Conservation (phyloP, 1,140 invertebrate genomes). For the Ips nitidus region DNA sequence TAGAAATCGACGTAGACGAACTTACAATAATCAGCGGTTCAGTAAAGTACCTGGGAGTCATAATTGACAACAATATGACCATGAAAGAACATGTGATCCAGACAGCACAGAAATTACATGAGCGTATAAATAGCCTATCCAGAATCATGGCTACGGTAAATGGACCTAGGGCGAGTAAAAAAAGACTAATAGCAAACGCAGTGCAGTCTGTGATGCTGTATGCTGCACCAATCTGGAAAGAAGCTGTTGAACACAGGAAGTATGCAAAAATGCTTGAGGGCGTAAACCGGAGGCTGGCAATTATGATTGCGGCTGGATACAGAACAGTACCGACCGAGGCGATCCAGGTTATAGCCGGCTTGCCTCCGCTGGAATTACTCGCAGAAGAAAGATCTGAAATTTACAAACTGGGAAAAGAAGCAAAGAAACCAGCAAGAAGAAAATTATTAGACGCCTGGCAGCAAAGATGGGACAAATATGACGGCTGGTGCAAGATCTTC, state of each 20-base stretch:
- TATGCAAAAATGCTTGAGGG: neutral
- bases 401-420: neutral
- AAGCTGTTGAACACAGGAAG: neutral
- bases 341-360: neutral
- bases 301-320: neutral
- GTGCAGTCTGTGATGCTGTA: neutral
- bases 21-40: neutral
- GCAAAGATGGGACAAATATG: neutral
- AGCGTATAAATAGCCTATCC: neutral
- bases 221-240: neutral
- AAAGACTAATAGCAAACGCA: neutral
- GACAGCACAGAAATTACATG: neutral
- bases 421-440: neutral
- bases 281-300: neutral
- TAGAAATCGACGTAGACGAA: neutral
- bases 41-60: slow-evolving; percentile 10
- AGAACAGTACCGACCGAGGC: neutral
- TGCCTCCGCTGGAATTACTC: neutral
- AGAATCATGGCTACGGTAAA: slow-evolving; percentile 13
- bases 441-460: neutral
- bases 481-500: neutral
- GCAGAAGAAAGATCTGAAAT: neutral
- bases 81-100: slow-evolving; percentile 4
- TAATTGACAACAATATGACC: neutral
- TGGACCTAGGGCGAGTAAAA: neutral